Evolutionary conservation across 2,113 vertebrate genomes (phyloP).

Genomic region (Morone saxatilis): DNA sequence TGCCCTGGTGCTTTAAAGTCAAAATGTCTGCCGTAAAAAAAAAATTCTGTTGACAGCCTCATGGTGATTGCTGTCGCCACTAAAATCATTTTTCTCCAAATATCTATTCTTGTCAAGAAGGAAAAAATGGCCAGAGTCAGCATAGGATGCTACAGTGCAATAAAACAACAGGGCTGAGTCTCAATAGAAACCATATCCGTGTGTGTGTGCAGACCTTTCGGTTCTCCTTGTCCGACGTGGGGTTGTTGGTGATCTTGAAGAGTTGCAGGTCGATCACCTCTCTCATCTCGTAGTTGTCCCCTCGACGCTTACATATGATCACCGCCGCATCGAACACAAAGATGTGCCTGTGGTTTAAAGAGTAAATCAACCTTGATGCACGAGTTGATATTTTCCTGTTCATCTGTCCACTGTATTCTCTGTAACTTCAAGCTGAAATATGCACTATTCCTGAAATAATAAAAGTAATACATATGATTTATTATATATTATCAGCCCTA

Average conservation of each 20-base stretch:
- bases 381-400: no score
- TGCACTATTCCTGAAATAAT: background rate
- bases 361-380: background rate
- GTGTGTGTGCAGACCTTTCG: conserved; percentile 88
- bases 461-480: background rate
- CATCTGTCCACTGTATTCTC: no score
- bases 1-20: background rate
- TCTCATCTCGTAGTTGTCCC: conserved; percentile 98
- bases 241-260: conserved; percentile 97
- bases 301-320: conserved; percentile 95
- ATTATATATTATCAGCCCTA: background rate
- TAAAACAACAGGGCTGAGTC: background rate
- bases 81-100: background rate
- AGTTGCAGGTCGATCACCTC: conserved; percentile 97
- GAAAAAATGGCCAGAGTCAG: background rate
- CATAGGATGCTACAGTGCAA: background rate
- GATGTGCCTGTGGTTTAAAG: conserved; percentile 88
- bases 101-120: background rate
- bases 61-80: background rate
- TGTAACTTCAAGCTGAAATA: no score
- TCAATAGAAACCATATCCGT: background rate
- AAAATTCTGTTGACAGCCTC: background rate
- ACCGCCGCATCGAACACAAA: conserved; percentile 96
- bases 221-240: conserved; percentile 96
- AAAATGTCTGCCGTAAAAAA: background rate